phyloP scores from a whole-genome alignment of 2,797 vertebrate genomes.

The Rhynchonycteris naso region DNA sequence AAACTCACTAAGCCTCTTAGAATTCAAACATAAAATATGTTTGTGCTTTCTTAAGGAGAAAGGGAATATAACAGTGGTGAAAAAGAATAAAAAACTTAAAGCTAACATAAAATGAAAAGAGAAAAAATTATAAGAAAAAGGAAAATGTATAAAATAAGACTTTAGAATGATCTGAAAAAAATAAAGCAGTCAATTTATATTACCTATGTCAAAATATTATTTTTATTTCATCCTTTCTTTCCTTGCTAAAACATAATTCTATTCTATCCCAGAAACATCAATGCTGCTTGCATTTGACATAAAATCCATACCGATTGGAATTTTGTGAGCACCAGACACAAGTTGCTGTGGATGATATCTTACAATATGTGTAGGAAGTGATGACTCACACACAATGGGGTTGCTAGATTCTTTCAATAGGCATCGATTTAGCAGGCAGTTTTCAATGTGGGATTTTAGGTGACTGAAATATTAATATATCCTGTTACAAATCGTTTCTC shows the following conservation, averaged over 20 bases:
- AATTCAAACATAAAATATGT: neutral
- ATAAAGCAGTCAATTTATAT: neutral
- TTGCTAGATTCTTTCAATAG: conserved; percentile 73
- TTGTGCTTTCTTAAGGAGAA: neutral
- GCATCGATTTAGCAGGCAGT: conserved; percentile 71
- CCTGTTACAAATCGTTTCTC: conserved; percentile 71
- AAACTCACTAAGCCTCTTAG: neutral
- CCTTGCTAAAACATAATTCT: conserved; percentile 68
- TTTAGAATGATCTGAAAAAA: neutral
- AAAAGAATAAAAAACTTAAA: conserved; percentile 1
- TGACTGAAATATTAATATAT: conserved; percentile 83
- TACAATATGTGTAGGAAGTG: conserved; percentile 78
- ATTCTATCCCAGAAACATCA: conserved; percentile 60
- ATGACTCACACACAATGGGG: conserved; percentile 74
- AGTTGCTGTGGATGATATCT: conserved; percentile 67
- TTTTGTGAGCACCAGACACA: conserved; percentile 69
- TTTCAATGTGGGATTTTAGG: conserved; percentile 79
- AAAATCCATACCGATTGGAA: conserved; percentile 80
- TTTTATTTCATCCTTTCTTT: conserved; percentile 45
- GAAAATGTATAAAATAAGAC: conserved; percentile 14
- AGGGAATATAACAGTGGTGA: neutral
- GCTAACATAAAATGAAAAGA: neutral
- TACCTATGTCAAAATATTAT: neutral
- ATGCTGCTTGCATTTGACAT: conserved; percentile 72
- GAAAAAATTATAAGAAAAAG: neutral